Percentiles rank a stretch among this genome's conserved stretches.
These are phyloP conservation scores for Monopis laevigella DNA, from an alignment of 2,888 invertebrate species.

Conservation along the genomic window DNA sequence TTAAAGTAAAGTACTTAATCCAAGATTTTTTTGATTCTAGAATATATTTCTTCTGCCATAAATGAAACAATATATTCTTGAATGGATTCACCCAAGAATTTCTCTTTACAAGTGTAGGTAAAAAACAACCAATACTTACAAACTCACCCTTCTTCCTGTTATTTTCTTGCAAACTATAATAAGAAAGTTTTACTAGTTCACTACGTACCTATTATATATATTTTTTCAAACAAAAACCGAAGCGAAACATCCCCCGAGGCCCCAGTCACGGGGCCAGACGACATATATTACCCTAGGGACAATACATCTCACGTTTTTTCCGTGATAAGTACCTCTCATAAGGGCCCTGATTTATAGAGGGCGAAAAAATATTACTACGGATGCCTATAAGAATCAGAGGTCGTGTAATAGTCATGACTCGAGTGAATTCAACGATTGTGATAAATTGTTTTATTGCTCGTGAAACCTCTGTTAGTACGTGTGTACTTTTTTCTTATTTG, in stretches of 20 bases:
- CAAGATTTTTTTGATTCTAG: no score
- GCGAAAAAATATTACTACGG: conserved; percentile 33
- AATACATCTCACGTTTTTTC: conserved; percentile 44
- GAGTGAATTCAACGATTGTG: background rate
- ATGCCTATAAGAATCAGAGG: background rate
- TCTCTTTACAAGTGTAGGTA: no score
- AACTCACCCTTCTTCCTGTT: no score
- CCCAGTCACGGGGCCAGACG: conserved; percentile 16
- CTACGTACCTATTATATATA: conserved; percentile 4
- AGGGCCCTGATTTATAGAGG: conserved; percentile 53
- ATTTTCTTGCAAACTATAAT: no score
- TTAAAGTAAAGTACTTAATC: no score
- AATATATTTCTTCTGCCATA: no score
- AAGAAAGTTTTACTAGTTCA: conserved; percentile 9
- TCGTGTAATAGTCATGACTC: background rate
- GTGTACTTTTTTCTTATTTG: no score
- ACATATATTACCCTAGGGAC: conserved; percentile 45
- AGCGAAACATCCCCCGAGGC: conserved; percentile 6
- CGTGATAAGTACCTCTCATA: conserved; percentile 50
- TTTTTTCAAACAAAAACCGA: conserved; percentile 9
- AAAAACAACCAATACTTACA: no score
- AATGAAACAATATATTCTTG: no score
- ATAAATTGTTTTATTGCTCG: background rate
- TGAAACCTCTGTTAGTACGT: no score
- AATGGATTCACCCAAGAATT: no score